phyloP scores from a whole-genome alignment of 2,888 invertebrate genomes.

The Halictus quadricinctus region DNA sequence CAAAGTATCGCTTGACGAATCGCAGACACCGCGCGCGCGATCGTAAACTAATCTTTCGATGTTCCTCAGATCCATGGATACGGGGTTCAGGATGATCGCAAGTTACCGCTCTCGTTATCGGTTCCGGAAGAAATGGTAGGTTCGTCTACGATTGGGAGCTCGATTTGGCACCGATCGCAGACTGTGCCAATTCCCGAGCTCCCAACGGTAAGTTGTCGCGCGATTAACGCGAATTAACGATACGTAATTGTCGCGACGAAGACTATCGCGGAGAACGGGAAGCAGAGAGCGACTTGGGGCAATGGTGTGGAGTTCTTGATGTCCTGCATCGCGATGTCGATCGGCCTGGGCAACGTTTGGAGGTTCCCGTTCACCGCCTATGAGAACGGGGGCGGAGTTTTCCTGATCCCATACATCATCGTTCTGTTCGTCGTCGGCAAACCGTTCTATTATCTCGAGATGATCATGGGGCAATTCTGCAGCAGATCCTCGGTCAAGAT shows the following conservation, averaged over 20 bases:
- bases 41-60: background rate
- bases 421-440: conserved; percentile 88
- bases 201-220: background rate
- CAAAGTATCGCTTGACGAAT: background rate
- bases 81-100: conserved; percentile 50
- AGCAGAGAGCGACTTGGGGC: conserved; percentile 83
- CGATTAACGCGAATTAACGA: background rate
- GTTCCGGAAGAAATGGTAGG: conserved; percentile 63
- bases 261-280: conserved; percentile 40
- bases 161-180: background rate
- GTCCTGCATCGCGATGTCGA: conserved; percentile 87
- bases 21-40: background rate
- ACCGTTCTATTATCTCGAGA: conserved; percentile 93
- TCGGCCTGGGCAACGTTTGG: conserved; percentile 88
- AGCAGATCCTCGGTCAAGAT: conserved; percentile 91
- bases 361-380: conserved; percentile 87
- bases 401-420: conserved; percentile 87
- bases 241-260: conserved; percentile 11
- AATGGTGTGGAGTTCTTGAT: conserved; percentile 86
- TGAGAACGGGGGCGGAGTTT: conserved; percentile 88
- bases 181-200: background rate
- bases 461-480: conserved; percentile 92
- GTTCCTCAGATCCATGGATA: conserved; percentile 39
- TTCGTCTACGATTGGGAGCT: background rate
- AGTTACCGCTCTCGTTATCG: conserved; percentile 56